These are phyloP conservation scores for Corythornis madagascariensis DNA, from an alignment of 2,113 vertebrate species.

Conservation along the genomic window DNA sequence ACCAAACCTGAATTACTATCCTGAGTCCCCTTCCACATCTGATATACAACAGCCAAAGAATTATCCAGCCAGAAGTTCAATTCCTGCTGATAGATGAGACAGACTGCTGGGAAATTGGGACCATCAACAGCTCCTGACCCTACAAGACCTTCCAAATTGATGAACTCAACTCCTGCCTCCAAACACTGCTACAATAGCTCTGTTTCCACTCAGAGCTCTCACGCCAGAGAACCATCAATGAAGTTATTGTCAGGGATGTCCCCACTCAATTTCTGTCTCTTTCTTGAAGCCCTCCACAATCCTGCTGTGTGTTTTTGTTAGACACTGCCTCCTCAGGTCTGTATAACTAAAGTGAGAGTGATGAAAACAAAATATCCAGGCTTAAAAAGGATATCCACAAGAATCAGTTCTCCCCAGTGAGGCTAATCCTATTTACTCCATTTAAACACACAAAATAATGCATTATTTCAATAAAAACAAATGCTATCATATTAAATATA, in stretches of 20 bases:
- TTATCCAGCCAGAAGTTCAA: not conserved
- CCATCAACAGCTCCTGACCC: not conserved
- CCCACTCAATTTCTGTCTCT: not conserved
- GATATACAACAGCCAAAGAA: not conserved
- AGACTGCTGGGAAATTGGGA: not conserved
- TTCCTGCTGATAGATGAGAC: not conserved
- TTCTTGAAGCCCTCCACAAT: not conserved
- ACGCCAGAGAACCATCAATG: not conserved
- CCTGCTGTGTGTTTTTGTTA: not conserved
- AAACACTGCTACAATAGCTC: not conserved
- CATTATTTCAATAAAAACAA: constrained; percentile 53
- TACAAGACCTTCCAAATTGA: not conserved
- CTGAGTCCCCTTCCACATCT: not conserved
- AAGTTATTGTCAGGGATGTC: not conserved
- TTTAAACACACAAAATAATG: constrained; percentile 23
- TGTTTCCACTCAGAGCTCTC: not conserved
- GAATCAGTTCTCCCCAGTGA: not conserved
- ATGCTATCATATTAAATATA: not conserved
- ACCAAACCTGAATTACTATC: not conserved
- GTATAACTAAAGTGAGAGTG: not conserved
- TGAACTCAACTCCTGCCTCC: not conserved
- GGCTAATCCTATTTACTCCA: constrained; percentile 33
- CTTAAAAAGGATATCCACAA: not conserved
- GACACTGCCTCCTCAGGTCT: not conserved
- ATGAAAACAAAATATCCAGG: not conserved